Evolutionary conservation across 2,797 vertebrate species (phyloP), one percentile per base, ranked within the genome.

Genomic region (Dallia pectoralis): DNA sequence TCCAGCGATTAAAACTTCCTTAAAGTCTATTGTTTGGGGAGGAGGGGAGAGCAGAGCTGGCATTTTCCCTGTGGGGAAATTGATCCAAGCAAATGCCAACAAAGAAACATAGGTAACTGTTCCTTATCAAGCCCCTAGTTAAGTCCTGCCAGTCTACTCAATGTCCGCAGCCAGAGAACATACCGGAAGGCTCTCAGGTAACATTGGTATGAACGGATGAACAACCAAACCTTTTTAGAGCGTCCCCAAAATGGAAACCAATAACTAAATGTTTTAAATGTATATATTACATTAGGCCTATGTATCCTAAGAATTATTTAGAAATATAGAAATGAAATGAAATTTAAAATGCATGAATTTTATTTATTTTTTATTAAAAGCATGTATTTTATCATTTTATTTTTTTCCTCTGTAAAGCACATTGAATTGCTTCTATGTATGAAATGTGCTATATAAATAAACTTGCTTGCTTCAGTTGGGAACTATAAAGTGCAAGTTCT

Each of bases 1-100:
- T 74, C 72, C 33, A 67, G 56, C 51, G 47, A 68, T 74, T 74
- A 74, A 67, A 74, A 62, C 15, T 25, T 36, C 40, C 56, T 74
- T 68, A 11, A 27, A 4, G 65, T 67, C 64, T 36, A 56, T 56
- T 73, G 64, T 51, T 73, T 51, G 9, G 47, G 67, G 25, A 27
- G 67, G 67, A 30, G 30, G 67, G 48, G 48, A 19, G 7, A 8
- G 22, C 48, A 51, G 44, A 11, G 15, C 22, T 32, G 30, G 48
- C 8, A 29, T 27, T 68, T 69, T 48, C 67, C 48, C 47, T 30
- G 47, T 49, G 67, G 18, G 67, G 15, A 18, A 69, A 69, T 32
- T 18, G 18, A 69, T 69, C 47, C 48, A 69, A 69, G 30, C 27
- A 19, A n/a, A 51, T 27, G 25, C 67, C 67, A 19, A 51, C 67